A percentile compares a stretch with the other conserved stretches of the same genome.
phyloP scores from a whole-genome alignment of 2,113 vertebrate species.

The Actenoides lindsayi region DNA sequence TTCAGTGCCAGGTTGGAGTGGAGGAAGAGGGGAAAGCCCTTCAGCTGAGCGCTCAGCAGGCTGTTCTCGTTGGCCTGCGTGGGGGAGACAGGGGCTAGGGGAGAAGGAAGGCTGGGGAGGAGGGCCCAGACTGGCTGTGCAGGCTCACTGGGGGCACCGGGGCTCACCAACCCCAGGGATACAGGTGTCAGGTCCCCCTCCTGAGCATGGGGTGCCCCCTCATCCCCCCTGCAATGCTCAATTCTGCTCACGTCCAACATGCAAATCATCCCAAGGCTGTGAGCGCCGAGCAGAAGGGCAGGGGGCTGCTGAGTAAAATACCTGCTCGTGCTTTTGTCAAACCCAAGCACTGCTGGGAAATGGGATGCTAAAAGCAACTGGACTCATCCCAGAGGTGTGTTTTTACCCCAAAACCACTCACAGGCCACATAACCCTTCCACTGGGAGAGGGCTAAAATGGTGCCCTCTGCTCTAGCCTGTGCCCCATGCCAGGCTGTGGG shows the following conservation, averaged over 20 bases:
- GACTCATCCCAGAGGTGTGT: neutral
- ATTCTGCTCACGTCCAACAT: neutral
- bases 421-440: neutral
- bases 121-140: neutral
- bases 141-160: neutral
- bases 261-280: neutral
- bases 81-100: neutral
- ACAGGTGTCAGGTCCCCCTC: fast-evolving
- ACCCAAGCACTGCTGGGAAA: neutral
- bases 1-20: slow-evolving; percentile 96
- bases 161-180: neutral
- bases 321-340: neutral
- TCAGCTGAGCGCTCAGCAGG: slow-evolving; percentile 95
- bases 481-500: neutral
- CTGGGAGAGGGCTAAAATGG: neutral
- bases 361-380: neutral
- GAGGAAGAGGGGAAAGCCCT: slow-evolving; percentile 96
- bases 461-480: neutral
- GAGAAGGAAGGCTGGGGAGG: neutral
- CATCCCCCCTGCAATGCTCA: neutral
- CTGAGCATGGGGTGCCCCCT: neutral
- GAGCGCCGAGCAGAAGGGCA: neutral
- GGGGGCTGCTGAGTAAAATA: neutral
- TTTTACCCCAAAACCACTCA: neutral
- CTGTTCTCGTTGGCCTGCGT: slow-evolving; percentile 96